Evolutionary conservation across 2,113 vertebrate genomes (phyloP).

Genomic region (Etheostoma spectabile): DNA sequence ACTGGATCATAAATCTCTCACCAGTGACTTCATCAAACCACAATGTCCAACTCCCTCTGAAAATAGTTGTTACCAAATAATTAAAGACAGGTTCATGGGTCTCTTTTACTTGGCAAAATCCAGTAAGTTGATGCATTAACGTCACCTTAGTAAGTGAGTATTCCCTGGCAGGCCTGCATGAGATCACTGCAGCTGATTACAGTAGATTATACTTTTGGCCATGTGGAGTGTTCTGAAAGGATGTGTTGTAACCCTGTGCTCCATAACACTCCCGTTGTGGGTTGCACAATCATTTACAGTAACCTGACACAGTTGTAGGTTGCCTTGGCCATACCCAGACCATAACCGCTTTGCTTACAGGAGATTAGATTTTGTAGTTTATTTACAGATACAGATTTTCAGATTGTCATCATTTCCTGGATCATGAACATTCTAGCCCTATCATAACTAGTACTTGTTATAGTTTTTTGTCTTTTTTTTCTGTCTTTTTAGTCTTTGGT

Average conservation of each 20-base stretch:
- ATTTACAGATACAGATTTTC: not conserved
- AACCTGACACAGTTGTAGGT: not conserved
- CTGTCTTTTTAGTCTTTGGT: conserved; percentile 81
- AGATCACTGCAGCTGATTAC: conserved; percentile 10
- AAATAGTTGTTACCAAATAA: not conserved
- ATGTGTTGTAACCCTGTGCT: conserved; percentile 2
- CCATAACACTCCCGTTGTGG: not conserved
- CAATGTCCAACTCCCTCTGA: not conserved
- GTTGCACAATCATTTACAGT: not conserved
- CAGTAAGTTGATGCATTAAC: not conserved
- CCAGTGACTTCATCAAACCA: not conserved
- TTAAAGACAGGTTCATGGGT: not conserved
- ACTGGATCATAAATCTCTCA: conserved; percentile 7
- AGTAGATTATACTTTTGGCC: not conserved
- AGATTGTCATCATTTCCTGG: not conserved
- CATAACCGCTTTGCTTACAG: not conserved
- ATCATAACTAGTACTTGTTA: not conserved
- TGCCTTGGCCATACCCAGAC: not conserved
- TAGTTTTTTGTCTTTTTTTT: conserved; percentile 1
- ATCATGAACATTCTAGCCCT: not conserved
- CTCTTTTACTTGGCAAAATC: not conserved
- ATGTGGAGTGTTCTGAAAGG: conserved; percentile 3
- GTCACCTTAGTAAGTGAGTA: not conserved
- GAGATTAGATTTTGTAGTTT: not conserved
- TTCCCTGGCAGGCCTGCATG: conserved; percentile 5